Evolutionary conservation across 1,140 invertebrate species (phyloP).

Genomic region (Steinernema feltiae): DNA sequence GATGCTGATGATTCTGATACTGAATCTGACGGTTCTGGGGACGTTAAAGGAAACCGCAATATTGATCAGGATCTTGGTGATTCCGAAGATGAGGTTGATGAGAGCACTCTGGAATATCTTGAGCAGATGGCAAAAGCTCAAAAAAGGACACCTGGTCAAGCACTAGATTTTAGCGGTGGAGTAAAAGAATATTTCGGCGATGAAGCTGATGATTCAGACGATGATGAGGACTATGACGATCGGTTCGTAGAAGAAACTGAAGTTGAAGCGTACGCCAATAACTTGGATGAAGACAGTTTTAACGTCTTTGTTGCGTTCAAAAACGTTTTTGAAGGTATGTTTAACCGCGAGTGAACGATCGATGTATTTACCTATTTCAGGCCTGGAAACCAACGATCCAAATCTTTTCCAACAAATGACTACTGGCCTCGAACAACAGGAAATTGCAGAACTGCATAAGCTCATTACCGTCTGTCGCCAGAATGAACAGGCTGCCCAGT

Average conservation of each 20-base stretch:
- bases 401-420: constrained; percentile 19
- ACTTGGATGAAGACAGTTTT: constrained; percentile 26
- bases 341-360: neutral
- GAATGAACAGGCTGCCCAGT: constrained; percentile 19
- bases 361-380: neutral
- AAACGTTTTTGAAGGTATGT: constrained; percentile 15
- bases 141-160: neutral
- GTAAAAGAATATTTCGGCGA: constrained; percentile 20
- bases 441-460: constrained; percentile 20
- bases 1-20: constrained; percentile 40
- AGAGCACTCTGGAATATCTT: constrained; percentile 23
- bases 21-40: constrained; percentile 26
- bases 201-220: neutral
- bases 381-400: constrained; percentile 2
- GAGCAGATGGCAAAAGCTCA: constrained; percentile 25
- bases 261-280: constrained; percentile 39
- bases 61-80: constrained; percentile 46
- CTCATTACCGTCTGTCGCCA: constrained; percentile 27
- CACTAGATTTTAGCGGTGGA: too few relatives aligned
- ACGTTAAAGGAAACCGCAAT: constrained; percentile 45
- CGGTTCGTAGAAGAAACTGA: constrained; percentile 36
- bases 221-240: constrained; percentile 35
- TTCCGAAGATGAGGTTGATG: constrained; percentile 51
- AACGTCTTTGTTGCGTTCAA: constrained; percentile 34
- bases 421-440: constrained; percentile 20